These are phyloP conservation scores for Venustaconcha ellipsiformis DNA, from an alignment of 1,140 invertebrate genomes.

Conservation along the genomic window DNA sequence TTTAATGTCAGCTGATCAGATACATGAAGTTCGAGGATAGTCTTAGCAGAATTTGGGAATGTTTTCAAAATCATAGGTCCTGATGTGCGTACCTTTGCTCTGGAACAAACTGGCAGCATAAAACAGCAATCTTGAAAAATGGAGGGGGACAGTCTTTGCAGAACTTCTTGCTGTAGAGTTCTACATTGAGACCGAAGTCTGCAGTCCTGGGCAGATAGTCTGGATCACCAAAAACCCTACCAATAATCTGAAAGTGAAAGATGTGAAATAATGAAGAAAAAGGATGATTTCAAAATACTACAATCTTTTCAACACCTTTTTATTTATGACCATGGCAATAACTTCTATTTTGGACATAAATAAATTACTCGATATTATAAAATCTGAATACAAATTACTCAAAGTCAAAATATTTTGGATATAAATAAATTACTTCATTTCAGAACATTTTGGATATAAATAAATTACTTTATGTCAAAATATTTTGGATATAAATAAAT, in stretches of 20 bases:
- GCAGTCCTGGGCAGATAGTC: constrained; percentile 89
- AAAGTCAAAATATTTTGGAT: background rate
- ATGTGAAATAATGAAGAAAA: too few species aligned
- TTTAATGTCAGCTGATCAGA: too few species aligned
- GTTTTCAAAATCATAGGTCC: too few species aligned
- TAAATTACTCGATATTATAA: too few species aligned
- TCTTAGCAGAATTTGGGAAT: too few species aligned
- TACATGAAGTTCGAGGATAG: too few species aligned
- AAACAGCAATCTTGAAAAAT: constrained; percentile 88
- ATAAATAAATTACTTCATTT: background rate
- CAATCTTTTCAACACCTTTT: too few species aligned
- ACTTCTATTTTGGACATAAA: background rate
- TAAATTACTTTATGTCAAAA: background rate
- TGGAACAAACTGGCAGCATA: constrained; percentile 90
- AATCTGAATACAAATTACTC: too few species aligned
- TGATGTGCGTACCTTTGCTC: constrained; percentile 73
- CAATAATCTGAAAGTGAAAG: constrained; percentile 84
- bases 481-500: background rate
- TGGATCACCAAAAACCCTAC: constrained; percentile 91
- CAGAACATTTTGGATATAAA: background rate
- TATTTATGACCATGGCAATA: background rate
- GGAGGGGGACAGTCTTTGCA: constrained; percentile 86
- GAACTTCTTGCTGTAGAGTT: constrained; percentile 88
- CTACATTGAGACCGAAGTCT: constrained; percentile 92
- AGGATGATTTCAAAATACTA: background rate